These are phyloP conservation scores for Liparis tanakae DNA, from an alignment of 2,797 vertebrate species.

Conservation along the genomic window DNA sequence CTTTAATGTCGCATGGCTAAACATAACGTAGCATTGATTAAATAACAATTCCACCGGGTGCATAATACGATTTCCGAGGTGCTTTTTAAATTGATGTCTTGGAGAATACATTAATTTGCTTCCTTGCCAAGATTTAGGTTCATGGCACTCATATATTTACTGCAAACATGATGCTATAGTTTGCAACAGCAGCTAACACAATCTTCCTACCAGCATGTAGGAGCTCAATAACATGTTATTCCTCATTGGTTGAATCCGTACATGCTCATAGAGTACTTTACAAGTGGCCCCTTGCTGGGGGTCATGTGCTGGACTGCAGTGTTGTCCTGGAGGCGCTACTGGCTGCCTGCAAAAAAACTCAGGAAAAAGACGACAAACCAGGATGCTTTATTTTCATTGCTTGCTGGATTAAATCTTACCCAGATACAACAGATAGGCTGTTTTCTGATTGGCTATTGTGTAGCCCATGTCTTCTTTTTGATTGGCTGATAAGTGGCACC, in stretches of 20 bases:
- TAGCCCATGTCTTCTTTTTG: too few species aligned
- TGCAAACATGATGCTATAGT: not conserved
- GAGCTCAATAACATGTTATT: not conserved
- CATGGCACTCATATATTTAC: not conserved
- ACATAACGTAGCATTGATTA: constrained; percentile 22
- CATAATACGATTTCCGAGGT: not conserved
- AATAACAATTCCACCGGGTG: constrained; percentile 12
- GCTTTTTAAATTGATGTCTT: constrained; percentile 14
- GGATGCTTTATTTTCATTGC: too few species aligned
- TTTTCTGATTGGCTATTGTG: too few species aligned
- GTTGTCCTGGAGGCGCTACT: not conserved
- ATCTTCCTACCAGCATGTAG: not conserved
- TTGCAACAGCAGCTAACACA: not conserved
- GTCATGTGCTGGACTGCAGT: not conserved
- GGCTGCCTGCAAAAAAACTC: not conserved
- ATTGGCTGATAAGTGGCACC: too few species aligned
- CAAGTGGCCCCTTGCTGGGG: not conserved
- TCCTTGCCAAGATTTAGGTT: not conserved
- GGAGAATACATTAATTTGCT: not conserved
- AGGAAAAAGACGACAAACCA: not conserved
- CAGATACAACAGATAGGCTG: too few species aligned
- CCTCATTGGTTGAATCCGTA: not conserved
- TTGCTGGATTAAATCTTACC: too few species aligned
- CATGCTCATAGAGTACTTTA: too few species aligned
- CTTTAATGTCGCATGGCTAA: constrained; percentile 13